Evolutionary conservation across 92 coral and sea anemone genomes (phyloP).

Genomic region (Isaurus tuberculatus): DNA sequence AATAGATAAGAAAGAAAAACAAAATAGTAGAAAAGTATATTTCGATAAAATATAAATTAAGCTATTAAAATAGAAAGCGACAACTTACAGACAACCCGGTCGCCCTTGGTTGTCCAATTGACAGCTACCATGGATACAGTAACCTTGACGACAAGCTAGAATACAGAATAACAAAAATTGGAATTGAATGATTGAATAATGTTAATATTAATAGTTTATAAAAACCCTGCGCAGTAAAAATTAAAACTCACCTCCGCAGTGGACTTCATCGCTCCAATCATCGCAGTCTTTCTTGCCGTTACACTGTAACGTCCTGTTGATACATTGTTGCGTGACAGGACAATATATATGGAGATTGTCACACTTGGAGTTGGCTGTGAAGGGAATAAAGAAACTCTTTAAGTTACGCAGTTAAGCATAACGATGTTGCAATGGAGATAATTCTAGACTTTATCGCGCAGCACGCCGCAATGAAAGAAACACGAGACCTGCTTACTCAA

Average conservation of each 20-base stretch:
- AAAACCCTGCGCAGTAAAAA: neutral
- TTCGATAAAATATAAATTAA: neutral
- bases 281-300: slow-evolving; percentile 71
- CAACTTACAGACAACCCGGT: slow-evolving; percentile 83
- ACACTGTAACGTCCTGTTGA: slow-evolving; percentile 83
- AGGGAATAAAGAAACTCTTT: neutral
- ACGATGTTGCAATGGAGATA: too few species aligned
- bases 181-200: neutral
- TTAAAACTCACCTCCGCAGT: slow-evolving; percentile 64
- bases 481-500: too few species aligned
- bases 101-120: slow-evolving; percentile 70
- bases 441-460: too few species aligned
- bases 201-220: too few species aligned
- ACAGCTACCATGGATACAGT: slow-evolving; percentile 81
- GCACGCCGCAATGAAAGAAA: too few species aligned
- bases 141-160: slow-evolving; percentile 65
- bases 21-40: neutral
- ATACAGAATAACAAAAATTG: neutral
- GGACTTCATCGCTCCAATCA: slow-evolving; percentile 86
- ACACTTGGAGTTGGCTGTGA: slow-evolving; percentile 63
- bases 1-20: neutral
- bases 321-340: slow-evolving; percentile 56
- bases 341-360: slow-evolving; percentile 71
- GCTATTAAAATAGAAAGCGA: neutral
- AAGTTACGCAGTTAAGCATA: neutral